phyloP scores from a whole-genome alignment of 2,888 invertebrate genomes.

The Pammene fasciana region DNA sequence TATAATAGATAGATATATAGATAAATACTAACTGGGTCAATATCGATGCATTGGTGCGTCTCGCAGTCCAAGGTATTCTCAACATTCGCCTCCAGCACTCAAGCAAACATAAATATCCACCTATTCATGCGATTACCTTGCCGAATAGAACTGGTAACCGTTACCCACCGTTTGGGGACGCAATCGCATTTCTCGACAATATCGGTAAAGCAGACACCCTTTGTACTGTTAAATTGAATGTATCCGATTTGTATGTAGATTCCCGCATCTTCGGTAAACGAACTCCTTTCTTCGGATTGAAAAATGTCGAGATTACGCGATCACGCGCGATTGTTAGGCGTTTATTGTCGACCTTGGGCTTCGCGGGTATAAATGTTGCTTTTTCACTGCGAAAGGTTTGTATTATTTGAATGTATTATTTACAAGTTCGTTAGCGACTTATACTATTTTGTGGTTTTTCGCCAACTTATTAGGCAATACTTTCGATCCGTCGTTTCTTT shows the following conservation, averaged over 20 bases:
- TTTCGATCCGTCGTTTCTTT: no score
- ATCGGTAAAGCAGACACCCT: constrained; percentile 21
- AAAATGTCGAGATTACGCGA: constrained; percentile 23
- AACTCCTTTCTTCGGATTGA: constrained; percentile 32
- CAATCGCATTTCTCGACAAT: neutral
- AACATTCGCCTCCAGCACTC: no score
- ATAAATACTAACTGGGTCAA: no score
- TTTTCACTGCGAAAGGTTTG: neutral
- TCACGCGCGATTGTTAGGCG: constrained; percentile 10
- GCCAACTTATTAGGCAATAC: no score
- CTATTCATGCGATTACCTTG: no score
- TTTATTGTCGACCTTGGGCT: constrained; percentile 6
- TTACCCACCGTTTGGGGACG: constrained; percentile 5
- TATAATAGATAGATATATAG: no score
- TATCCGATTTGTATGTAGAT: constrained; percentile 40
- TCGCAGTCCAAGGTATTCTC: no score
- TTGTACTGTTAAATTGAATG: constrained; percentile 39
- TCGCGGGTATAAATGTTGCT: neutral
- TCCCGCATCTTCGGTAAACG: constrained; percentile 27
- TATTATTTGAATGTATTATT: no score
- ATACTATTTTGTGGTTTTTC: no score
- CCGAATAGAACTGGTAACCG: neutral
- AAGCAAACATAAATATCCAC: no score
- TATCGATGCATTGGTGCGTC: no score
- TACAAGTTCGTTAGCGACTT: no score